These are phyloP conservation scores for Falco rusticolus DNA, from an alignment of 2,797 vertebrate genomes.

Conservation along the genomic window DNA sequence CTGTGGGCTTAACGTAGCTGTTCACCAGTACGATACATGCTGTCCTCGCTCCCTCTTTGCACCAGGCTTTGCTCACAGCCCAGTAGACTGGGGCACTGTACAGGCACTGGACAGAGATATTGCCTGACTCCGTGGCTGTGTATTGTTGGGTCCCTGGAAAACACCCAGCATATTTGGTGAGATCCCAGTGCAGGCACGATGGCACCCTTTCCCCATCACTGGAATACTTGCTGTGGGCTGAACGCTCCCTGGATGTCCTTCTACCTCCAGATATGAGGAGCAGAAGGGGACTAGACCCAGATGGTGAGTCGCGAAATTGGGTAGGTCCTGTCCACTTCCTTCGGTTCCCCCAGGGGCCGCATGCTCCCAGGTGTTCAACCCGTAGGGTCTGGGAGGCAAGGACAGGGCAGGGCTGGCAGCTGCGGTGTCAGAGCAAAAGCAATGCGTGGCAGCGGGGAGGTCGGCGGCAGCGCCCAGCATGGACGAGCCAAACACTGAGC, in stretches of 20 bases:
- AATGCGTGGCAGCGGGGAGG: background rate
- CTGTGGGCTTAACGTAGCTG: accelerated
- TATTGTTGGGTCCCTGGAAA: background rate
- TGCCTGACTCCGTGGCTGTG: background rate
- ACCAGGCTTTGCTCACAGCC: slow-evolving; percentile 3
- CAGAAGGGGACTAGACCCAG: background rate
- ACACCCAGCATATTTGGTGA: background rate
- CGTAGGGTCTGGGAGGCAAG: background rate
- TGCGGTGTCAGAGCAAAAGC: background rate
- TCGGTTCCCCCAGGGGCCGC: background rate
- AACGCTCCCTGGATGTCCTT: background rate
- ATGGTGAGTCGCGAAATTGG: no score
- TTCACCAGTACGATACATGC: accelerated
- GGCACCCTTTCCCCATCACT: background rate
- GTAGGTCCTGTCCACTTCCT: background rate
- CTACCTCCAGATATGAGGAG: background rate
- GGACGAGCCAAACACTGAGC: background rate
- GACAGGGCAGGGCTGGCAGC: background rate
- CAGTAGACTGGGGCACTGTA: accelerated
- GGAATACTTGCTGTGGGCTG: background rate
- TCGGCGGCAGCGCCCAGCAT: background rate
- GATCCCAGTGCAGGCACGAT: background rate
- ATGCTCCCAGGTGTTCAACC: background rate
- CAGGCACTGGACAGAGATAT: background rate
- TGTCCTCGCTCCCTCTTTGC: background rate